These are phyloP conservation scores for Anser brachyrhynchus DNA, from an alignment of 2,113 vertebrate genomes.

Conservation along the genomic window DNA sequence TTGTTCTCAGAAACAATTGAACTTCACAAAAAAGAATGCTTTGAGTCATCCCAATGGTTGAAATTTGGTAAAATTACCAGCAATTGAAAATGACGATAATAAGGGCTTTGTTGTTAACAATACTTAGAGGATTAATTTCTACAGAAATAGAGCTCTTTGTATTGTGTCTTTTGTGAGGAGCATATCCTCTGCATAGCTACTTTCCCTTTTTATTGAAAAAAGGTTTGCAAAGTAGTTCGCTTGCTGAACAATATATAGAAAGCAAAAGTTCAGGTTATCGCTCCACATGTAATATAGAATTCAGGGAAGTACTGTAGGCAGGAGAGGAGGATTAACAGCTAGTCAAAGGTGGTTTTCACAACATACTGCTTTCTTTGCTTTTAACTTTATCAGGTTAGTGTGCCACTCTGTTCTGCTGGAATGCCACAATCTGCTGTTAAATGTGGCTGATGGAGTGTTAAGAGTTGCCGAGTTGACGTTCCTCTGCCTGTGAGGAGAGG, in stretches of 20 bases:
- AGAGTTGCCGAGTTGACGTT: accelerated
- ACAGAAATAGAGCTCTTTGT: not conserved
- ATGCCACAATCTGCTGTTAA: not conserved
- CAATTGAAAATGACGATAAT: not conserved
- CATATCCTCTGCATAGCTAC: not conserved
- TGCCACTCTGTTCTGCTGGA: not conserved
- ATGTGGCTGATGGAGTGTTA: not conserved
- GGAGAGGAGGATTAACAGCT: not conserved
- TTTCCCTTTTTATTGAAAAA: not conserved
- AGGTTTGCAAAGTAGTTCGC: not conserved
- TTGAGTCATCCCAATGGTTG: not conserved
- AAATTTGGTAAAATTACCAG: constrained; percentile 1
- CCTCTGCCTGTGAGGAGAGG: not conserved
- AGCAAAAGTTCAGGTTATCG: not conserved
- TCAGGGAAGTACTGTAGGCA: not conserved
- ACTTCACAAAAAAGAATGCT: not conserved
- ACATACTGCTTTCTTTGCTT: not conserved
- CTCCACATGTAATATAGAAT: not conserved
- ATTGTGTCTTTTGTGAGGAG: not conserved
- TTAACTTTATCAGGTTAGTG: not conserved
- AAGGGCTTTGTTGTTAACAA: not conserved
- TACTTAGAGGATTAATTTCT: not conserved
- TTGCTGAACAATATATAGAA: not conserved
- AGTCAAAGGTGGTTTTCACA: not conserved
- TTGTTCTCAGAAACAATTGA: constrained; percentile 5